phyloP scores from a whole-genome alignment of 2,888 invertebrate species.

The Drosophila buzzatii region DNA sequence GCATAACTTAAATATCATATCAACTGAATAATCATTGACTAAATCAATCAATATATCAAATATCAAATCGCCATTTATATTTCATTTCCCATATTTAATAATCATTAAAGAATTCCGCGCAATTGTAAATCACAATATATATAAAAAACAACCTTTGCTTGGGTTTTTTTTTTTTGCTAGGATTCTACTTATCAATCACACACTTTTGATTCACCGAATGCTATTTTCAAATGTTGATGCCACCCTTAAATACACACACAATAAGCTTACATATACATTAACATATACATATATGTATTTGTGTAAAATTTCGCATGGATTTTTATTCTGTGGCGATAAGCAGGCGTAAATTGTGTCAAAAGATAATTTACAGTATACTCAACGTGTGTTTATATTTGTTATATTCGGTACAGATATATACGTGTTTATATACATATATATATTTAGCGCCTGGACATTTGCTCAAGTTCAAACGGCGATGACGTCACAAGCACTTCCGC shows the following conservation, averaged over 20 bases:
- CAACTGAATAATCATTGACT: too few species aligned
- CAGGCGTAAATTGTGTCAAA: slow-evolving; percentile 60
- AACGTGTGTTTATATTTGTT: slow-evolving; percentile 21
- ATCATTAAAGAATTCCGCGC: neutral
- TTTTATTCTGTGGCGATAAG: slow-evolving; percentile 45
- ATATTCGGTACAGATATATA: slow-evolving; percentile 12
- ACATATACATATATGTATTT: neutral
- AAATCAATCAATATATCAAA: neutral
- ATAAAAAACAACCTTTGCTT: neutral
- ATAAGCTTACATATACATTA: neutral
- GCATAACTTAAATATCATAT: too few species aligned
- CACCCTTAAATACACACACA: neutral
- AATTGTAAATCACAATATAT: neutral
- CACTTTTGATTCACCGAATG: slow-evolving; percentile 41
- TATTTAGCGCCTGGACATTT: slow-evolving; percentile 29
- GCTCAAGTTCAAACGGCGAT: slow-evolving; percentile 30
- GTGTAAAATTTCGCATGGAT: slow-evolving; percentile 27
- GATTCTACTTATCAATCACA: slow-evolving; percentile 37
- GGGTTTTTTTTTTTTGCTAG: neutral
- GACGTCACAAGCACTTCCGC: slow-evolving; percentile 53
- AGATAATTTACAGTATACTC: slow-evolving; percentile 52
- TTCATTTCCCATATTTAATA: neutral
- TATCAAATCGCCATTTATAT: neutral
- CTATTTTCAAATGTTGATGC: slow-evolving; percentile 54
- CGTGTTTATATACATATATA: neutral